phyloP scores from a whole-genome alignment of 1,140 invertebrate genomes.

The Orussus abietinus region DNA sequence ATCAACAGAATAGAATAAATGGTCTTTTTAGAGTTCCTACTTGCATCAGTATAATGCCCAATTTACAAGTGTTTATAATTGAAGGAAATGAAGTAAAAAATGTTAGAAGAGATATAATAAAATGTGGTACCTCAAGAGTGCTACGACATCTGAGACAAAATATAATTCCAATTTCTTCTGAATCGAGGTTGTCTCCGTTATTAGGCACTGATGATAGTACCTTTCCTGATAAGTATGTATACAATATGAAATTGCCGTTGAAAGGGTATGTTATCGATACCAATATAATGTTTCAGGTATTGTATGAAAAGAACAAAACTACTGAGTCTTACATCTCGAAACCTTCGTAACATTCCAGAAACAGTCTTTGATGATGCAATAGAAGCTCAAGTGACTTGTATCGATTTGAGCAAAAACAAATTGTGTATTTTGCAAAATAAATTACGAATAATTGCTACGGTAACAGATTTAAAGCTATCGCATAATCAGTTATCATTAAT shows the following conservation, averaged over 20 bases:
- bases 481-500: constrained; percentile 63
- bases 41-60: constrained; percentile 69
- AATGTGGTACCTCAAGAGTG: constrained; percentile 76
- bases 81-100: constrained; percentile 82
- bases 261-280: constrained; percentile 6
- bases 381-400: constrained; percentile 65
- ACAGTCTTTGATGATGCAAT: constrained; percentile 67
- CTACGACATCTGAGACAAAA: constrained; percentile 74
- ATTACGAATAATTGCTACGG: constrained; percentile 51
- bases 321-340: constrained; percentile 64
- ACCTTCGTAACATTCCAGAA: constrained; percentile 63
- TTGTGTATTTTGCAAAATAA: constrained; percentile 62
- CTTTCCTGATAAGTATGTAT: constrained; percentile 66
- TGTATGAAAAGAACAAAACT: constrained; percentile 68
- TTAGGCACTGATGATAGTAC: constrained; percentile 22
- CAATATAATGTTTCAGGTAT: constrained; percentile 55
- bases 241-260: constrained; percentile 8
- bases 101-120: constrained; percentile 71
- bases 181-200: constrained; percentile 28
- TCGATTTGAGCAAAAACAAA: constrained; percentile 80
- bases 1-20: constrained; percentile 4
- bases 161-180: constrained; percentile 48
- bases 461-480: constrained; percentile 67
- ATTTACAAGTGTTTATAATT: constrained; percentile 76
- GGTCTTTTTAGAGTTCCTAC: constrained; percentile 65